A percentile compares a stretch with the other conserved stretches of the same genome.
Evolutionary conservation across 35 echinoderm and acorn worm species (phyloP).

Genomic region (Ptychodera flava): DNA sequence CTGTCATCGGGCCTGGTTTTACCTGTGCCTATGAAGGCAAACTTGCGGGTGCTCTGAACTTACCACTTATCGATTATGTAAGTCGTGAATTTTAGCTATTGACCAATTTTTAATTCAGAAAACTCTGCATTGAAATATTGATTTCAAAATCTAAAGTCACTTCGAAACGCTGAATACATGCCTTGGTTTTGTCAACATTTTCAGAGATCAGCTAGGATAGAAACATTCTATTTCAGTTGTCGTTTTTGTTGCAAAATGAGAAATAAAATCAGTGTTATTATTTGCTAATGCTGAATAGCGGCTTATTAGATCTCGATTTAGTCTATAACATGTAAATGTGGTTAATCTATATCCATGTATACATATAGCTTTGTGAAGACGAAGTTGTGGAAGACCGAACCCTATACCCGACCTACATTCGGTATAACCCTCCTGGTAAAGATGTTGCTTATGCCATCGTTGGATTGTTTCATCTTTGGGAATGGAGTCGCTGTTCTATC

Average conservation of each 20-base stretch:
- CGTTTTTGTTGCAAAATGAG: neutral
- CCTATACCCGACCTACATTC: constrained; percentile 71
- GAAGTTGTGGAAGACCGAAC: constrained; percentile 56
- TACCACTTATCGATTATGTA: constrained; percentile 92
- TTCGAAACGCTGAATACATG: neutral
- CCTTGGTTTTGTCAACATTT: neutral
- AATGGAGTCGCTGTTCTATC: constrained; percentile 30
- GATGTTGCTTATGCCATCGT: constrained; percentile 44
- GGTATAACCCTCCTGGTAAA: constrained; percentile 52
- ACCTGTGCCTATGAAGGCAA: constrained; percentile 81
- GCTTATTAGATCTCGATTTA: no score
- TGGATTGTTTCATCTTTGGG: constrained; percentile 51
- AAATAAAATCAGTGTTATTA: neutral
- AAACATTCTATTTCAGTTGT: neutral
- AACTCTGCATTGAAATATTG: neutral
- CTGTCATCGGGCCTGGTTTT: constrained; percentile 76
- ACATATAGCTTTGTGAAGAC: constrained; percentile 72
- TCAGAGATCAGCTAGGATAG: neutral
- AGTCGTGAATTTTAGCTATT: constrained; percentile 11
- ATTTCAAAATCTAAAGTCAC: neutral
- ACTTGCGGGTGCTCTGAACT: constrained; percentile 51
- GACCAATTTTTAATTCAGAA: neutral
- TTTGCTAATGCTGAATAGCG: neutral
- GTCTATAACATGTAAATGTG: neutral
- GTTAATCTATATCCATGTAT: neutral